phyloP scores from a whole-genome alignment of 1,140 invertebrate genomes.

The Eumaeus atala region DNA sequence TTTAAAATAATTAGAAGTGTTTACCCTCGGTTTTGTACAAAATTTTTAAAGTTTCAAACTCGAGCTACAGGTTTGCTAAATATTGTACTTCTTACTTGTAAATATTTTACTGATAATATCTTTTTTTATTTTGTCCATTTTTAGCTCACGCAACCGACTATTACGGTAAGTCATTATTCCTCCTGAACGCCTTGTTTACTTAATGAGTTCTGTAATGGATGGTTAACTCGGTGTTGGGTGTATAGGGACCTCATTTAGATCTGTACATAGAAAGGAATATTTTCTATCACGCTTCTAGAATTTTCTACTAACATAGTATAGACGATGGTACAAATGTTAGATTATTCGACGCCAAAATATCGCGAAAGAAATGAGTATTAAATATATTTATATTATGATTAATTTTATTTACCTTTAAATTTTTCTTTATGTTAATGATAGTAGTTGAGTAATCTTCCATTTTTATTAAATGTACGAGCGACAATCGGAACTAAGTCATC shows the following conservation, averaged over 20 bases:
- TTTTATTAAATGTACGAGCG: slow-evolving; percentile 32
- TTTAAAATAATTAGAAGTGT: slow-evolving; percentile 2
- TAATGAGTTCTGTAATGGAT: slow-evolving; percentile 10
- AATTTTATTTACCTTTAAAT: neutral
- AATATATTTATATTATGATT: neutral
- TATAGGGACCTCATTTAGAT: slow-evolving; percentile 16
- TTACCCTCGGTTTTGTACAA: slow-evolving; percentile 1
- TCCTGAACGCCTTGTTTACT: slow-evolving; percentile 61
- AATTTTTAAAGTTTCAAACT: slow-evolving; percentile 1
- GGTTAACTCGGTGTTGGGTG: slow-evolving; percentile 52
- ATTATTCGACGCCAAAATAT: slow-evolving; percentile 43
- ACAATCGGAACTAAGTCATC: slow-evolving; percentile 41
- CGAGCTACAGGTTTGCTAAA: neutral
- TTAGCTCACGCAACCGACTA: slow-evolving; percentile 97
- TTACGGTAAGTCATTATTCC: slow-evolving; percentile 97
- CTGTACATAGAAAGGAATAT: slow-evolving; percentile 49
- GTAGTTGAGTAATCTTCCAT: slow-evolving; percentile 6
- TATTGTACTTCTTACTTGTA: slow-evolving; percentile 18
- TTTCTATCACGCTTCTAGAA: slow-evolving; percentile 67
- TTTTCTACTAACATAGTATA: slow-evolving; percentile 63
- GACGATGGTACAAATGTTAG: slow-evolving; percentile 33
- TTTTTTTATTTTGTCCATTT: slow-evolving; percentile 79
- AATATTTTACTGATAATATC: slow-evolving; percentile 47
- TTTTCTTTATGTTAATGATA: neutral
- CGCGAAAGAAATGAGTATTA: neutral